phyloP scores from a whole-genome alignment of 2,113 vertebrate genomes.

The Pseudorhombus dupliciocellatus region DNA sequence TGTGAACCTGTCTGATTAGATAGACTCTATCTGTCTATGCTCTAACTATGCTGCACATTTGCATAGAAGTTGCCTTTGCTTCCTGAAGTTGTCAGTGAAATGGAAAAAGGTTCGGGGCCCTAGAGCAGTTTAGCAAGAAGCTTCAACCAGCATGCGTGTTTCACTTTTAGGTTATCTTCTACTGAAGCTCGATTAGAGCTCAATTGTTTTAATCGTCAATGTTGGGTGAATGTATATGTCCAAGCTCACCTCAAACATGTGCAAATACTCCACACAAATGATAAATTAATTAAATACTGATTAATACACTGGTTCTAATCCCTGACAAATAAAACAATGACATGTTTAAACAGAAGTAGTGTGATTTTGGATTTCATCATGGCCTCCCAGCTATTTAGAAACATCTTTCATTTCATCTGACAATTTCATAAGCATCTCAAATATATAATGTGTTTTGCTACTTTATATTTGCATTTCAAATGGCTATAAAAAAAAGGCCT shows the following conservation, averaged over 20 bases:
- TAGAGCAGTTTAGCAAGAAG: not conserved
- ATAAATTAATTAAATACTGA: too few species aligned
- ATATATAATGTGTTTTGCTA: too few species aligned
- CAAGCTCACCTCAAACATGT: not conserved
- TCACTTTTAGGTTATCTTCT: not conserved
- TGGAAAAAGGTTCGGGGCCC: not conserved
- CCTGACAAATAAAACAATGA: too few species aligned
- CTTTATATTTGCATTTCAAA: too few species aligned
- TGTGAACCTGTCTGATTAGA: slow-evolving; percentile 47
- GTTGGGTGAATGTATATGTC: not conserved
- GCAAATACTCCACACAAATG: not conserved
- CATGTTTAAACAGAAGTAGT: too few species aligned
- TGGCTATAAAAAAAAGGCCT: too few species aligned
- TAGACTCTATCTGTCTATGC: too few species aligned
- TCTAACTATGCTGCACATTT: slow-evolving; percentile 38
- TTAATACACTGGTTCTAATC: too few species aligned
- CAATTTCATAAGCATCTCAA: too few species aligned
- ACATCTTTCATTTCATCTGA: too few species aligned
- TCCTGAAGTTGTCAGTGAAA: slow-evolving; percentile 17
- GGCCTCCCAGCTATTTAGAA: too few species aligned
- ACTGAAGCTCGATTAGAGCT: not conserved
- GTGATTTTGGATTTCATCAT: too few species aligned
- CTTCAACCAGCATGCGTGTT: not conserved
- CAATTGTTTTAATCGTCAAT: not conserved
- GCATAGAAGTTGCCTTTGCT: slow-evolving; percentile 25